phyloP scores from a whole-genome alignment of 2,113 vertebrate species.

The Oncorhynchus mykiss region DNA sequence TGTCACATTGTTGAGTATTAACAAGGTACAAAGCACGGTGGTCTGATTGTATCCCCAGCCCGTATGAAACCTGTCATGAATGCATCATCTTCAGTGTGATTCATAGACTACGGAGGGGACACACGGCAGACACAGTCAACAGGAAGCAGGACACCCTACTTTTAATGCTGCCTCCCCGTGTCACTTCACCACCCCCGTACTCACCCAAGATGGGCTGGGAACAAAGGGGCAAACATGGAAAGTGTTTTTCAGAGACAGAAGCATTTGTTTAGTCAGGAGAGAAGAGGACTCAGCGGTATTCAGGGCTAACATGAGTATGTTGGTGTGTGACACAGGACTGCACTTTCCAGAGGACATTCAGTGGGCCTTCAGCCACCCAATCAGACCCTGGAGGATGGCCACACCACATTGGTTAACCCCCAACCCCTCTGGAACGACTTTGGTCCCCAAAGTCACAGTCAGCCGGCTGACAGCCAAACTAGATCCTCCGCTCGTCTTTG shows the following conservation, averaged over 20 bases:
- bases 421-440: constrained; percentile 56
- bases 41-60: constrained; percentile 40
- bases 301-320: constrained; percentile 59
- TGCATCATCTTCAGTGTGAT: too few relatives aligned
- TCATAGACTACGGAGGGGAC: constrained; percentile 33
- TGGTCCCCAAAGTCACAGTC: constrained; percentile 51
- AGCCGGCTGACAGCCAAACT: constrained; percentile 65
- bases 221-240: constrained; percentile 53
- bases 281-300: constrained; percentile 56
- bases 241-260: constrained; percentile 21
- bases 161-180: constrained; percentile 49
- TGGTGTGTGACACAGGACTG: constrained; percentile 63
- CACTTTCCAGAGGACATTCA: constrained; percentile 66
- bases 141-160: constrained; percentile 40
- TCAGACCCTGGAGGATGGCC: constrained; percentile 33
- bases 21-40: constrained; percentile 58
- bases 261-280: constrained; percentile 26
- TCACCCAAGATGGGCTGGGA: constrained; percentile 42
- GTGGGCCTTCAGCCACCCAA: constrained; percentile 52
- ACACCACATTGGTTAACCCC: constrained; percentile 22
- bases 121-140: constrained; percentile 34
- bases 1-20: constrained; percentile 63
- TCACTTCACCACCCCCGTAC: constrained; percentile 26
- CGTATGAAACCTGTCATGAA: constrained; percentile 52
- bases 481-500: constrained; percentile 51